phyloP scores from a whole-genome alignment of 2,888 invertebrate species.

The Heliothis peltigera region DNA sequence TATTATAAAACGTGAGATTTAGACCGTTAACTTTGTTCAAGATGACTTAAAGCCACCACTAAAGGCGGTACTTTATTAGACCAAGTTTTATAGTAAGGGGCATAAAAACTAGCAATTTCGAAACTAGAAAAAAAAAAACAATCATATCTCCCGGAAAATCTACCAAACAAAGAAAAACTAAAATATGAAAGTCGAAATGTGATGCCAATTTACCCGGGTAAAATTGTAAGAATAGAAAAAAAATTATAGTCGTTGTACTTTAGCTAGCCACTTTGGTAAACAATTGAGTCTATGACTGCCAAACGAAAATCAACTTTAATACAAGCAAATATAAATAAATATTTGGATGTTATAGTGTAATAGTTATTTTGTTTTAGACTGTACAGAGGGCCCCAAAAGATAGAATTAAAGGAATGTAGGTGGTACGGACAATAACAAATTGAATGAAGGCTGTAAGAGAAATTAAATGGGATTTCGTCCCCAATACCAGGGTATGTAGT shows the following conservation, averaged over 20 bases:
- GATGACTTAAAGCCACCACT: too few relatives aligned
- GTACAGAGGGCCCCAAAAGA: conserved; percentile 55
- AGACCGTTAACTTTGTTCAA: too few relatives aligned
- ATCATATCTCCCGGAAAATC: too few relatives aligned
- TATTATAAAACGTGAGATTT: too few relatives aligned
- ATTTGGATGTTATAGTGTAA: background rate
- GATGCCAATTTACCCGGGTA: background rate
- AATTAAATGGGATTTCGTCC: conserved; percentile 81
- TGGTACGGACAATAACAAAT: conserved; percentile 86
- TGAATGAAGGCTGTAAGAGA: conserved; percentile 85
- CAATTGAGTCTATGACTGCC: background rate
- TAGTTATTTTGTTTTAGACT: background rate
- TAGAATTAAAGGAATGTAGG: conserved; percentile 62
- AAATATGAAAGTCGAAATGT: background rate
- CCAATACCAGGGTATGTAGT: conserved; percentile 87
- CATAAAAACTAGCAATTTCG: too few relatives aligned
- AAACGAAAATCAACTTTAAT: background rate
- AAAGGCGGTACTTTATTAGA: too few relatives aligned
- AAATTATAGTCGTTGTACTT: conserved; percentile 1
- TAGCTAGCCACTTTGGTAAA: background rate
- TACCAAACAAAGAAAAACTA: too few relatives aligned
- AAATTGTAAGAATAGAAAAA: conserved; percentile 17
- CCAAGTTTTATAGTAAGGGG: too few relatives aligned
- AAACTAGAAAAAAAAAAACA: too few relatives aligned
- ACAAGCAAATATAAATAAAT: too few relatives aligned